Percentiles rank a stretch among this genome's conserved stretches.
These are phyloP conservation scores for Limnephilus auricula DNA, from an alignment of 2,888 invertebrate species.

Conservation along the genomic window DNA sequence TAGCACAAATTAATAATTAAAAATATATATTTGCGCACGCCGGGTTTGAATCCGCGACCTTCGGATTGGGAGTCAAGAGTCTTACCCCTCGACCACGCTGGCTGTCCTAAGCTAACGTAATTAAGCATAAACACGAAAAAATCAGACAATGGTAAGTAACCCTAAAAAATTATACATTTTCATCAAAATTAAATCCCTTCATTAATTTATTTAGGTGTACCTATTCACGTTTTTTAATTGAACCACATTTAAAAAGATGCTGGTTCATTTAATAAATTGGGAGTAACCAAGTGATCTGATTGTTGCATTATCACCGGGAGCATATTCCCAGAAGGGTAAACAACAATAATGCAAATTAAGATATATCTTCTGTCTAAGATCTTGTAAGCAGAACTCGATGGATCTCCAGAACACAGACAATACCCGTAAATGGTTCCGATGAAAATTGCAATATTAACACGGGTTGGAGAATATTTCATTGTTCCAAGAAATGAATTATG, in stretches of 20 bases:
- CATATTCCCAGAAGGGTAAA: slow-evolving; percentile 20
- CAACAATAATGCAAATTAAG: slow-evolving; percentile 24
- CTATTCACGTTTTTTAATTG: slow-evolving; percentile 1
- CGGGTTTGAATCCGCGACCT: no score
- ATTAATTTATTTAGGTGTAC: neutral
- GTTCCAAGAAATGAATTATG: neutral
- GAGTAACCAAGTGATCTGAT: neutral
- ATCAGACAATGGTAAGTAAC: neutral
- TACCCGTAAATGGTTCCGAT: slow-evolving; percentile 7
- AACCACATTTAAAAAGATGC: neutral
- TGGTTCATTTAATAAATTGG: neutral
- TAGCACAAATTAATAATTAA: no score
- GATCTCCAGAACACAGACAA: slow-evolving; percentile 14
- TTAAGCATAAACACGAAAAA: neutral
- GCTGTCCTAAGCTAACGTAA: no score
- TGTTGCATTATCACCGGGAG: neutral
- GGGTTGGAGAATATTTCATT: neutral
- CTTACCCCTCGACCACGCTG: no score
- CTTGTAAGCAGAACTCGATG: slow-evolving; percentile 13
- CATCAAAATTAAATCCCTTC: neutral
- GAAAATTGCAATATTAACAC: slow-evolving; percentile 18
- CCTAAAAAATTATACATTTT: neutral
- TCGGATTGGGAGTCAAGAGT: no score
- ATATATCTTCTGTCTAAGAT: slow-evolving; percentile 17
- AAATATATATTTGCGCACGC: no score